Conservation (phyloP, 2,888 invertebrate species). For the Boloria euphrosyne region DNA sequence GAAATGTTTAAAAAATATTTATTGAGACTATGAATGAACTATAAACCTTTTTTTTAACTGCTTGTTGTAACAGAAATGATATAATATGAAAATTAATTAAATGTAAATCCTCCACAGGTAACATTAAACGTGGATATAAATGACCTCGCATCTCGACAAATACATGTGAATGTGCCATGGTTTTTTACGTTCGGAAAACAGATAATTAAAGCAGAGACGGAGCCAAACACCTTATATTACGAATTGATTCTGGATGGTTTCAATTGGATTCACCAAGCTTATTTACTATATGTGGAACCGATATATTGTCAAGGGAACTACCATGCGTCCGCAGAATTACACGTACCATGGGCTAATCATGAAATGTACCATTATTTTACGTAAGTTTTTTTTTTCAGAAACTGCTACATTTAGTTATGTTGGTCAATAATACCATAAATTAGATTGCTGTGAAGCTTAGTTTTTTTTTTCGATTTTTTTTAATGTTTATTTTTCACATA, state of each 20-base stretch:
- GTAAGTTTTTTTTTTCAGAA: conserved; percentile 62
- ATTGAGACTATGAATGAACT: too few relatives aligned
- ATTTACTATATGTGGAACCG: conserved; percentile 83
- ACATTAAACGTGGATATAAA: conserved; percentile 85
- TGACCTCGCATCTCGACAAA: conserved; percentile 67
- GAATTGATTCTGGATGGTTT: conserved; percentile 83
- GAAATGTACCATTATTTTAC: conserved; percentile 83
- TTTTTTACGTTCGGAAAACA: conserved; percentile 55
- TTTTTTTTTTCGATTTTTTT: too few relatives aligned
- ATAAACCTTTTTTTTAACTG: neutral
- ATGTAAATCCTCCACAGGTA: conserved; percentile 69
- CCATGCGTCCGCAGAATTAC: conserved; percentile 83
- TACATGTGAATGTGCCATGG: conserved; percentile 66
- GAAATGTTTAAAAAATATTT: too few relatives aligned
- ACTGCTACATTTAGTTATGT: too few relatives aligned
- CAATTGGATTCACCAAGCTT: conserved; percentile 82
- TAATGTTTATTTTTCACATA: too few relatives aligned
- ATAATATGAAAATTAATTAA: neutral
- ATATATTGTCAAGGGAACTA: conserved; percentile 68
- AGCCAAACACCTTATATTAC: conserved; percentile 82
- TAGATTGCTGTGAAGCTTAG: neutral
- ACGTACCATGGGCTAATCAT: conserved; percentile 86
- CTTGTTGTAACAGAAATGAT: neutral
- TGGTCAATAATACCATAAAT: too few relatives aligned
- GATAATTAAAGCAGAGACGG: conserved; percentile 78